Conservation (phyloP, 2,888 invertebrate genomes). For the Serrognathus titanus region DNA sequence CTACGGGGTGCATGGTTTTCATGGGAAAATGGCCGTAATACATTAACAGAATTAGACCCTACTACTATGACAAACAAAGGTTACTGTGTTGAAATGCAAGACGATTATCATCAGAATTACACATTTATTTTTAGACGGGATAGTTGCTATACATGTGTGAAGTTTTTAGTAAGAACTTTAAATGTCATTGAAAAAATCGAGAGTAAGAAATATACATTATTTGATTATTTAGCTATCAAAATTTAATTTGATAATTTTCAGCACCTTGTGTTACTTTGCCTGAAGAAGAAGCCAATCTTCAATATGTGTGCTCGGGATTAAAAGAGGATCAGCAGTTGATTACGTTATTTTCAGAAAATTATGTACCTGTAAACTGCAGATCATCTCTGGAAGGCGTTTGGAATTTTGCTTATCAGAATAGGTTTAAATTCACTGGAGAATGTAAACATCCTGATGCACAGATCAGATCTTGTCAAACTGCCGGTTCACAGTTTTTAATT, state of each 20-base stretch:
- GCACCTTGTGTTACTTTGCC: constrained; percentile 73
- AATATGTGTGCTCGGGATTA: constrained; percentile 72
- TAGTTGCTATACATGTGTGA: constrained; percentile 80
- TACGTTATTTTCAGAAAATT: constrained; percentile 86
- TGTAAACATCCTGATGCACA: constrained; percentile 86
- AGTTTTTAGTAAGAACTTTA: constrained; percentile 78
- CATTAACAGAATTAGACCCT: constrained; percentile 78
- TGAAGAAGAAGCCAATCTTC: constrained; percentile 64
- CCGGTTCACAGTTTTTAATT: constrained; percentile 92
- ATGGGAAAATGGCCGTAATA: constrained; percentile 81
- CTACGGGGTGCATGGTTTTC: constrained; percentile 89
- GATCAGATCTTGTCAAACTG: constrained; percentile 91
- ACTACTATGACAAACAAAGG: constrained; percentile 74
- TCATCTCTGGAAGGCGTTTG: constrained; percentile 94
- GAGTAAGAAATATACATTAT: constrained; percentile 53
- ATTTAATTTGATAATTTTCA: constrained; percentile 36
- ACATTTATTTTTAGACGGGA: constrained; percentile 74
- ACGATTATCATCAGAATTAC: constrained; percentile 76
- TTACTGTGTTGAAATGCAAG: constrained; percentile 66
- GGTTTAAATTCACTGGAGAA: constrained; percentile 87
- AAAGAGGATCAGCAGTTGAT: constrained; percentile 76
- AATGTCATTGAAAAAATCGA: constrained; percentile 88
- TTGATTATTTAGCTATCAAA: background rate
- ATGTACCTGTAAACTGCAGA: constrained; percentile 84
- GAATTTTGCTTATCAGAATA: constrained; percentile 82